phyloP scores from a whole-genome alignment of 1,140 invertebrate genomes.

The Megalonaias nervosa region DNA sequence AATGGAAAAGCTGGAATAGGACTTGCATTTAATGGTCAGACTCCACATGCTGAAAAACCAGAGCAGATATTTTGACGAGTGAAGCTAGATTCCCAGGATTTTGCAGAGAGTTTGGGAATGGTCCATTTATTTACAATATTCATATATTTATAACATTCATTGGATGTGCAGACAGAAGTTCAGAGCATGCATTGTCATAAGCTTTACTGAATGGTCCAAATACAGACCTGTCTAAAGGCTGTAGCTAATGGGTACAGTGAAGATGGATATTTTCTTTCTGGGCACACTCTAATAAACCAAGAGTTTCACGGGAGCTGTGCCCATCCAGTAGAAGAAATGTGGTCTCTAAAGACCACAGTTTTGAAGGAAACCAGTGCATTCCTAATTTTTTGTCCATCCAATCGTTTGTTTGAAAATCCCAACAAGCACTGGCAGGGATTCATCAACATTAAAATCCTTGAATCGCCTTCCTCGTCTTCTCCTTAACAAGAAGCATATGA shows the following conservation, averaged over 20 bases:
- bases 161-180: slow-evolving; percentile 34
- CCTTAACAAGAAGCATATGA: slow-evolving; percentile 26
- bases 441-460: background rate
- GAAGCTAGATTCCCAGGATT: slow-evolving; percentile 29
- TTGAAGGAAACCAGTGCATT: slow-evolving; percentile 37
- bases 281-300: slow-evolving; percentile 32
- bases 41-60: no score
- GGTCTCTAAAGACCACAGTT: slow-evolving; percentile 34
- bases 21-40: no score
- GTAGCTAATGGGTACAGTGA: slow-evolving; percentile 35
- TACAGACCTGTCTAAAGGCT: slow-evolving; percentile 29
- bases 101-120: slow-evolving; percentile 19
- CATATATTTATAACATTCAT: background rate
- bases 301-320: slow-evolving; percentile 36
- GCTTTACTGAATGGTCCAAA: slow-evolving; percentile 36
- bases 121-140: slow-evolving; percentile 32
- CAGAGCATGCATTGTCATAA: slow-evolving; percentile 12
- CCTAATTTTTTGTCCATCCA: slow-evolving; percentile 24
- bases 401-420: slow-evolving; percentile 1
- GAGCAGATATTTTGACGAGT: background rate
- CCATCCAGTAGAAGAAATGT: slow-evolving; percentile 46
- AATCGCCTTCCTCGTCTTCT: slow-evolving; percentile 20
- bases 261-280: slow-evolving; percentile 26
- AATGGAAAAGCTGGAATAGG: no score
- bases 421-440: background rate